A percentile compares a stretch with the other conserved stretches of the same genome.
These are phyloP conservation scores for Coptotermes formosanus DNA, from an alignment of 1,140 invertebrate species.

Conservation along the genomic window DNA sequence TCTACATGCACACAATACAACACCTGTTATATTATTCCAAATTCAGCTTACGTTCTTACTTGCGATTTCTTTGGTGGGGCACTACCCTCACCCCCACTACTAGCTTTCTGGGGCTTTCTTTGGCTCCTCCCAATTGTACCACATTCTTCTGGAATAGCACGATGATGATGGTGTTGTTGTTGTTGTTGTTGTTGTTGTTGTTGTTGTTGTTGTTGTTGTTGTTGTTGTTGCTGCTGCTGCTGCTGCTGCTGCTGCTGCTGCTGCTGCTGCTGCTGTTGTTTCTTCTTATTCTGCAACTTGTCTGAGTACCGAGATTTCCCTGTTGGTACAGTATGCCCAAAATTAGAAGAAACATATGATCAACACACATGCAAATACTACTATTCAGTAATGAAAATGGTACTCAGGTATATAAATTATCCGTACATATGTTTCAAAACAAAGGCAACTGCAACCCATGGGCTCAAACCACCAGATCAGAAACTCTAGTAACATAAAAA, in stretches of 20 bases:
- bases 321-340: background rate
- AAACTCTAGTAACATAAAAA: too few species aligned
- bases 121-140: slow-evolving; percentile 35
- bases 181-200: too few species aligned
- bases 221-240: background rate
- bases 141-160: slow-evolving; percentile 35
- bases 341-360: background rate
- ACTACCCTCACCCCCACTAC: slow-evolving; percentile 25
- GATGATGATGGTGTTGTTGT: background rate
- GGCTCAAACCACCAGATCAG: too few species aligned
- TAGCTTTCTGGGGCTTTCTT: slow-evolving; percentile 31
- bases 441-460: too few species aligned
- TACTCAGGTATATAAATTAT: too few species aligned
- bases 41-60: slow-evolving; percentile 46
- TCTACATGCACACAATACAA: slow-evolving; percentile 11
- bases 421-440: too few species aligned
- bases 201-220: too few species aligned
- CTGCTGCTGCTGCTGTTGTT: background rate
- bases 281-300: background rate
- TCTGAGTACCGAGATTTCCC: background rate
- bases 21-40: slow-evolving; percentile 32
- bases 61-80: slow-evolving; percentile 41
- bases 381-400: too few species aligned
- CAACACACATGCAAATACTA: too few species aligned
- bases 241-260: background rate